Conservation (phyloP, 2,797 vertebrate genomes). For the Tangara arthus region DNA sequence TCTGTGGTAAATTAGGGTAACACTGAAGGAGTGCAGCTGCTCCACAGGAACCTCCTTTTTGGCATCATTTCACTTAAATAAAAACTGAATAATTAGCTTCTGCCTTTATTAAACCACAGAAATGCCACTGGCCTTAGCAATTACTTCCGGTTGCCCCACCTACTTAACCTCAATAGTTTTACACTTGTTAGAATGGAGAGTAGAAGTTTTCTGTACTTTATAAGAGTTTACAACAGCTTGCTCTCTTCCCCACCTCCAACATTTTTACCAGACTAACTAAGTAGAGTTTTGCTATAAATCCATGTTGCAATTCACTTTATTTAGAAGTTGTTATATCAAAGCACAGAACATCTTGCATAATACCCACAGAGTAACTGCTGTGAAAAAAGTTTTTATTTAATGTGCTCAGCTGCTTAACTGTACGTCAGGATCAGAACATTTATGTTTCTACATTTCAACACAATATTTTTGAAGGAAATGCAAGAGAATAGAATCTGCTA, state of each 20-base stretch:
- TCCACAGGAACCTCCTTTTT: conserved; percentile 77
- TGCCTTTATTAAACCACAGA: conserved; percentile 83
- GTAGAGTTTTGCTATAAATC: conserved; percentile 11
- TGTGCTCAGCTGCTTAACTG: neutral
- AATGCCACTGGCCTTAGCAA: conserved; percentile 84
- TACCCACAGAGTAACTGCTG: neutral
- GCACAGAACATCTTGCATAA: conserved; percentile 5
- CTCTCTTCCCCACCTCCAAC: neutral
- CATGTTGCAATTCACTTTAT: neutral
- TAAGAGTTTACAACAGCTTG: conserved; percentile 38
- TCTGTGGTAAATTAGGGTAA: conserved; percentile 83
- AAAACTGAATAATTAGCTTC: conserved; percentile 79
- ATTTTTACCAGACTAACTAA: conserved; percentile 11
- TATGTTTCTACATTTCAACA: neutral
- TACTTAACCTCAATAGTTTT: conserved; percentile 89
- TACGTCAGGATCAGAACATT: neutral
- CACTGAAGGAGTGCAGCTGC: conserved; percentile 80
- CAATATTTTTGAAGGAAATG: neutral
- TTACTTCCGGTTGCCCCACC: conserved; percentile 90
- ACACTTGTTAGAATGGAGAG: conserved; percentile 76
- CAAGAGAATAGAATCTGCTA: neutral
- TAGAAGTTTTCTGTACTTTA: conserved; percentile 41
- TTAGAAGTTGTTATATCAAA: neutral
- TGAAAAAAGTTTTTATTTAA: conserved; percentile 1
- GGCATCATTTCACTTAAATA: conserved; percentile 80